A percentile compares a stretch with the other conserved stretches of the same genome.
These are phyloP conservation scores for Pissodes strobi DNA, from an alignment of 1,140 invertebrate species.

Conservation along the genomic window DNA sequence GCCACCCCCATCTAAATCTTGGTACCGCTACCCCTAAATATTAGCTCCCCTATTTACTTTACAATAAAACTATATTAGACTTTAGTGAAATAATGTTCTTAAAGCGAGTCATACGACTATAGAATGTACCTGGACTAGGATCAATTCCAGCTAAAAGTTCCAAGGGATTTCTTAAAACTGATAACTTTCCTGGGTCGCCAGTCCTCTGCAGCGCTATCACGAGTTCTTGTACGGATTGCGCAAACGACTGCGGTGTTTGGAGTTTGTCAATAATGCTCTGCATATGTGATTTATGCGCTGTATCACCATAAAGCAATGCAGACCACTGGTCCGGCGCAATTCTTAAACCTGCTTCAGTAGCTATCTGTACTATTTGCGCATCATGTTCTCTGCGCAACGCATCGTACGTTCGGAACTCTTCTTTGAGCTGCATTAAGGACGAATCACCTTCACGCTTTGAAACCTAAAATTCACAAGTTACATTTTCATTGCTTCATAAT, in stretches of 20 bases:
- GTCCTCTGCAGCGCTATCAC: conserved; percentile 90
- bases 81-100: not conserved
- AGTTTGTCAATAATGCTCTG: conserved; percentile 96
- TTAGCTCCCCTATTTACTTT: too few species aligned
- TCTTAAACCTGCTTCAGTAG: conserved; percentile 92
- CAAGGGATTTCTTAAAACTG: conserved; percentile 75
- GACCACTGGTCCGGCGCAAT: conserved; percentile 99
- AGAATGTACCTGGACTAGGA: conserved; percentile 68
- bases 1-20: too few species aligned
- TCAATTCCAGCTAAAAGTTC: conserved; percentile 88
- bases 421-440: conserved; percentile 97
- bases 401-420: conserved; percentile 96
- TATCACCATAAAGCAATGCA: conserved; percentile 93
- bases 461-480: conserved; percentile 76
- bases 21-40: too few species aligned
- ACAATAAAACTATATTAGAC: too few species aligned
- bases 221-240: conserved; percentile 88
- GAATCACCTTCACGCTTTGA: conserved; percentile 97
- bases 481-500: not conserved
- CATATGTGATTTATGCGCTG: conserved; percentile 96
- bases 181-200: conserved; percentile 84
- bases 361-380: conserved; percentile 97
- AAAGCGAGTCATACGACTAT: not conserved
- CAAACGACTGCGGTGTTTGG: conserved; percentile 89
- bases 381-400: conserved; percentile 93